Conservation (phyloP, 2,797 vertebrate genomes). For the Halcyon smyrnensis region DNA sequence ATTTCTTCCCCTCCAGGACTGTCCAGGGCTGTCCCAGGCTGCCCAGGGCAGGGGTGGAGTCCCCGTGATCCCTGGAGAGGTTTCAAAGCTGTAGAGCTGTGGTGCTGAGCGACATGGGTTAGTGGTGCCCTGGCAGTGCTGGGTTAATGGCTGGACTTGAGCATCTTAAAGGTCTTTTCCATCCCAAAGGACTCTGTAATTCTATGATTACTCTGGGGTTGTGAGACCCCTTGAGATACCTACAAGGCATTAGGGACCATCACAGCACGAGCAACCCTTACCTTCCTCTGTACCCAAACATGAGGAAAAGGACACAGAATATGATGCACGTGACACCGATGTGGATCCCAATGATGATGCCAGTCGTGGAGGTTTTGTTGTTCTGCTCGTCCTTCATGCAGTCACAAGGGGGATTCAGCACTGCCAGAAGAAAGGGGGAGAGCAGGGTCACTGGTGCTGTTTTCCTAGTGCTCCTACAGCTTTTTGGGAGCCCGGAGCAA, state of each 20-base stretch:
- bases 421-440: conserved; percentile 67
- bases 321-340: conserved; percentile 97
- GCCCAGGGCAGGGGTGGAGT: background rate
- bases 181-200: background rate
- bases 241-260: accelerated
- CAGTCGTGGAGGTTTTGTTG: conserved; percentile 90
- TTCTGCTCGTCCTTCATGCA: conserved; percentile 89
- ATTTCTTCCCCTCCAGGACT: too few species aligned
- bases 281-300: conserved; percentile 96
- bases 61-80: background rate
- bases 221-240: background rate
- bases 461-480: background rate
- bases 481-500: background rate
- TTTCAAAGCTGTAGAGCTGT: background rate
- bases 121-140: background rate
- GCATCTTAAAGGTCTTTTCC: background rate
- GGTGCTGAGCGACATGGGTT: background rate
- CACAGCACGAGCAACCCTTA: conserved; percentile 14
- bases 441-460: background rate
- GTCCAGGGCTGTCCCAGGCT: background rate
- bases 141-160: background rate
- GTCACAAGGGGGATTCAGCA: conserved; percentile 89
- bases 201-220: background rate
- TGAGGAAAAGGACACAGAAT: conserved; percentile 96
- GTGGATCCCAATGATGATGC: conserved; percentile 96